phyloP scores from a whole-genome alignment of 1,140 invertebrate species.

The Brevipalpus yothersi region DNA sequence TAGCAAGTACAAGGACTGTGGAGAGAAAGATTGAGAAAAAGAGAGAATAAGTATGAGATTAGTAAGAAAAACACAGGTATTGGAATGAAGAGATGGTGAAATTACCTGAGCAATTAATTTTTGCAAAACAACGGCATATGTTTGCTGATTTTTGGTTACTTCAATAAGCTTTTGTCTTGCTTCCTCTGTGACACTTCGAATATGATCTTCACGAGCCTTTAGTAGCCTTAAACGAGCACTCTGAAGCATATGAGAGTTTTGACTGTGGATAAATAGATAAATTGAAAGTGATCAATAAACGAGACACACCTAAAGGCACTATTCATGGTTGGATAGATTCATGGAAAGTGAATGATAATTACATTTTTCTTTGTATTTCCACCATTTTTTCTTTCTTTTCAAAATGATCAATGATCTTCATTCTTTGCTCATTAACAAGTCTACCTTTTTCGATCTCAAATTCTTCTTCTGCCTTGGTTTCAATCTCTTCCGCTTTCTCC shows the following conservation, averaged over 20 bases:
- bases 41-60: background rate
- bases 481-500: constrained; percentile 99
- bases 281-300: too few relatives aligned
- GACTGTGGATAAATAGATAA: constrained; percentile 28
- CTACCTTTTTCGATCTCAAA: constrained; percentile 99
- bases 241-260: constrained; percentile 96
- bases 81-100: background rate
- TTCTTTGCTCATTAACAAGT: constrained; percentile 84
- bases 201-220: constrained; percentile 83
- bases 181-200: constrained; percentile 64
- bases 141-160: constrained; percentile 37
- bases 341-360: constrained; percentile 17
- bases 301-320: too few relatives aligned
- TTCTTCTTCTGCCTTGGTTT: constrained; percentile 99
- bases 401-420: constrained; percentile 98
- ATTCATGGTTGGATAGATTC: background rate
- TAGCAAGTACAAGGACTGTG: constrained; percentile 33
- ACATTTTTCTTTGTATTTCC: constrained; percentile 98
- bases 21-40: constrained; percentile 6
- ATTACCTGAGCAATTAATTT: constrained; percentile 59
- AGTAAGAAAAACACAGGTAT: too few relatives aligned
- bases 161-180: constrained; percentile 55
- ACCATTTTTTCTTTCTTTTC: constrained; percentile 99
- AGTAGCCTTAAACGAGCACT: constrained; percentile 85
- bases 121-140: constrained; percentile 55